phyloP scores from a whole-genome alignment of 1,140 invertebrate genomes.

The Drosophila parabipectinata region DNA sequence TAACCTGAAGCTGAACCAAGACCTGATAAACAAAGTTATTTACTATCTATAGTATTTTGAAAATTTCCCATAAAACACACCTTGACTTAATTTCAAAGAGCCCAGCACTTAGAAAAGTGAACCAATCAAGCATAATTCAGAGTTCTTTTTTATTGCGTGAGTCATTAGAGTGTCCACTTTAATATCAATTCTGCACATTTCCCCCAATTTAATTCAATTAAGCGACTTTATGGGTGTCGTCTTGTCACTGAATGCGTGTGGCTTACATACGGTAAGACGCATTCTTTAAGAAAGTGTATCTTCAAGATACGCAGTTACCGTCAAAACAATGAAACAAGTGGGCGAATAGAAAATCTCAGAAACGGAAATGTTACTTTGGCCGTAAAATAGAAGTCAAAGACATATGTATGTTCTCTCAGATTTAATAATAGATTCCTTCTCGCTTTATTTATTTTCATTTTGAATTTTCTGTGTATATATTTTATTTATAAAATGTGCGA shows the following conservation, averaged over 20 bases:
- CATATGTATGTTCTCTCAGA: conserved; percentile 39
- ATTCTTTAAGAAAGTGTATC: conserved; percentile 6
- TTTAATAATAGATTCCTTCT: conserved; percentile 55
- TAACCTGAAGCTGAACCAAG: no score
- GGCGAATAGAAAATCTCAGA: conserved; percentile 6
- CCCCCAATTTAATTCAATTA: conserved; percentile 79
- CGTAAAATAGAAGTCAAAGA: conserved; percentile 41
- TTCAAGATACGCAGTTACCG: conserved; percentile 23
- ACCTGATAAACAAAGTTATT: neutral
- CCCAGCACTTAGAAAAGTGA: conserved; percentile 6
- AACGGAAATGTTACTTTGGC: conserved; percentile 70
- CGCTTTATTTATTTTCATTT: conserved; percentile 37
- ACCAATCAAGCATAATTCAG: conserved; percentile 57
- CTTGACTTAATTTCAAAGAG: conserved; percentile 23
- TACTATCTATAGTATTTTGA: neutral
- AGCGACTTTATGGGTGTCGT: conserved; percentile 48
- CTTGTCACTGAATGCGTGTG: conserved; percentile 42
- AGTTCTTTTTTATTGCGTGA: conserved; percentile 53
- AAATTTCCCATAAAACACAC: conserved; percentile 11
- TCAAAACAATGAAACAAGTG: conserved; percentile 40
- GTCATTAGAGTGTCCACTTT: conserved; percentile 41
- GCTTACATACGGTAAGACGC: conserved; percentile 15
- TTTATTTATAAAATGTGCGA: conserved; percentile 56
- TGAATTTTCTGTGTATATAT: conserved; percentile 27
- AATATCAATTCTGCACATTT: conserved; percentile 69